Conservation (phyloP, 2,888 invertebrate species). For the Drosophila hamatofila region DNA sequence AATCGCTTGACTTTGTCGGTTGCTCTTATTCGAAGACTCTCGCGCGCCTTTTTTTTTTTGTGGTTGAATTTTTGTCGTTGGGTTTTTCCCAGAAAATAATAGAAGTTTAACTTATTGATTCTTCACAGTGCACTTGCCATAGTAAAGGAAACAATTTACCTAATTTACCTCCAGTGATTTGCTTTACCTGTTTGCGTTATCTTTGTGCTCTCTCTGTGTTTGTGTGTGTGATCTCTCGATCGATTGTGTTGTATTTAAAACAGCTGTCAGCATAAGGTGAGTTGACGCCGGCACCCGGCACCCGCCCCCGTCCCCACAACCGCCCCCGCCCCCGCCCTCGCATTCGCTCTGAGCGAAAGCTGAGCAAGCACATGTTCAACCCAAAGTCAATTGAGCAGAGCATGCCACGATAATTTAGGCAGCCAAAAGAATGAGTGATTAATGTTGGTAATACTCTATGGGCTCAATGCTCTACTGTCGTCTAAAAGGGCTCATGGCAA, state of each 20-base stretch:
- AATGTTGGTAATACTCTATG: neutral
- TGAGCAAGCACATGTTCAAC: constrained; percentile 25
- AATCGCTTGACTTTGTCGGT: constrained; percentile 53
- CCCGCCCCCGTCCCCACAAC: neutral
- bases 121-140: too few species aligned
- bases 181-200: neutral
- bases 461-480: neutral
- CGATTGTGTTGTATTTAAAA: constrained; percentile 25
- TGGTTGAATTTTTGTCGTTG: neutral
- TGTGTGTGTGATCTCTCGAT: constrained; percentile 16
- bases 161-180: neutral
- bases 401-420: constrained; percentile 21
- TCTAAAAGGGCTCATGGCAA: too few species aligned
- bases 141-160: neutral
- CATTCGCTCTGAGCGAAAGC: constrained; percentile 38
- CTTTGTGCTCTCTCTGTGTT: neutral
- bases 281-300: constrained; percentile 2
- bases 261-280: constrained; percentile 47
- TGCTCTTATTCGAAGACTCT: constrained; percentile 9
- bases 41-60: constrained; percentile 2
- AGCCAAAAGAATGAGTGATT: neutral
- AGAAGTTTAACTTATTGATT: neutral
- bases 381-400: constrained; percentile 4
- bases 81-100: neutral
- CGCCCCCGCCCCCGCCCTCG: neutral